phyloP scores from a whole-genome alignment of 2,113 vertebrate species.

The Chaetorhynchus papuensis region DNA sequence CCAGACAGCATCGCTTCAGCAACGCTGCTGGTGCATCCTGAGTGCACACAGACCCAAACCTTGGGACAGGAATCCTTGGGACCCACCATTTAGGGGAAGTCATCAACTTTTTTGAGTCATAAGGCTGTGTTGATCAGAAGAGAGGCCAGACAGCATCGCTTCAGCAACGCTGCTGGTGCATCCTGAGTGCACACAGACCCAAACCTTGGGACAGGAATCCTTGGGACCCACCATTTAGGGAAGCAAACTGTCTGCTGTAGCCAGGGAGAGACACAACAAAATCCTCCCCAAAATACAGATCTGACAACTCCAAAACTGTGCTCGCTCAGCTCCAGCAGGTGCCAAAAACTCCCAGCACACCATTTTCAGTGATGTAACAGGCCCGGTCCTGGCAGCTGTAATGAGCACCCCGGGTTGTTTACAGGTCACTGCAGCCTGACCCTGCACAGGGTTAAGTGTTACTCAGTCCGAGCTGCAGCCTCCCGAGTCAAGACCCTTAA shows the following conservation, averaged over 20 bases:
- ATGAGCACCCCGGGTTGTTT: background rate
- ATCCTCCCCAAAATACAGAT: background rate
- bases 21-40: background rate
- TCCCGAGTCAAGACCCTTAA: constrained; percentile 28
- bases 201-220: background rate
- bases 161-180: background rate
- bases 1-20: background rate
- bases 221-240: background rate
- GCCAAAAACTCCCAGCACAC: accelerated
- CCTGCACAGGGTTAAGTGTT: background rate
- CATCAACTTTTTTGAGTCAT: constrained; percentile 13
- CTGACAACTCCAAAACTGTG: too few species aligned
- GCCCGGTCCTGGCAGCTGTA: background rate
- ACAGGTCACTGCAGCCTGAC: background rate
- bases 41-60: background rate
- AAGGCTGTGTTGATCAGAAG: background rate
- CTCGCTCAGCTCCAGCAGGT: background rate
- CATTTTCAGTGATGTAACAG: background rate
- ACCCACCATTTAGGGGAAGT: background rate
- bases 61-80: background rate
- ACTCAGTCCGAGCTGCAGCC: background rate
- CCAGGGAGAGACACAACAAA: background rate
- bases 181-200: background rate
- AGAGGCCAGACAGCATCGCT: background rate
- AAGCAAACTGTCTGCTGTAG: background rate